Evolutionary conservation across 1,140 invertebrate genomes (phyloP).

Genomic region (Musca domestica): DNA sequence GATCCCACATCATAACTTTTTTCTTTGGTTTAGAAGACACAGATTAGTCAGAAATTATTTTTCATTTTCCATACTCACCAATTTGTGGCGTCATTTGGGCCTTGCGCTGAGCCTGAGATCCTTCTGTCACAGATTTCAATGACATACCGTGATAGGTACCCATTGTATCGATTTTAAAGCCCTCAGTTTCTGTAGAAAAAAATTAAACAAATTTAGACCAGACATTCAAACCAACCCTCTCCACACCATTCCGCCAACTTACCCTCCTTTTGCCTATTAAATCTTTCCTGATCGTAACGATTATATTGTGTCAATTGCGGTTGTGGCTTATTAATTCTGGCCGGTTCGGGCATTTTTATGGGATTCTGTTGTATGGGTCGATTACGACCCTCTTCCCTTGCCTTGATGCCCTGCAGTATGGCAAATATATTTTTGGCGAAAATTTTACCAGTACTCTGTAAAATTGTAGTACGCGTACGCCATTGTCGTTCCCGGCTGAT

Average conservation of each 20-base stretch:
- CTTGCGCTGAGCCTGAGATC: slow-evolving; percentile 61
- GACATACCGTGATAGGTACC: slow-evolving; percentile 98
- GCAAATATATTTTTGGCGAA: slow-evolving; percentile 95
- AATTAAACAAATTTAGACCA: not conserved
- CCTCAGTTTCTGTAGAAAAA: slow-evolving; percentile 77
- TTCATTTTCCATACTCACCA: no score
- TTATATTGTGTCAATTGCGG: slow-evolving; percentile 82
- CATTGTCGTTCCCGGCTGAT: slow-evolving; percentile 92
- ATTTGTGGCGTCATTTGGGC: slow-evolving; percentile 31
- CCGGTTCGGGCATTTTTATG: slow-evolving; percentile 60
- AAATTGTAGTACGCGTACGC: slow-evolving; percentile 90
- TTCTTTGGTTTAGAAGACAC: no score
- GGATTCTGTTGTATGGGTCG: slow-evolving; percentile 47
- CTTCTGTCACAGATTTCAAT: slow-evolving; percentile 94
- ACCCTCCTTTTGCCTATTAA: slow-evolving; percentile 80
- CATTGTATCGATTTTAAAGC: slow-evolving; percentile 97
- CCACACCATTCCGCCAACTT: slow-evolving; percentile 45
- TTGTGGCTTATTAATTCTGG: slow-evolving; percentile 68
- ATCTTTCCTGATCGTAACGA: slow-evolving; percentile 98
- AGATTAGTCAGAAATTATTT: no score
- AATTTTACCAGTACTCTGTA: slow-evolving; percentile 85
- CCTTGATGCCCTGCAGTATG: slow-evolving; percentile 87
- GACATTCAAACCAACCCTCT: not conserved
- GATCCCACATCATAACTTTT: no score
- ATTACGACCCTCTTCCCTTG: slow-evolving; percentile 83